Percentiles rank a stretch among this genome's conserved stretches.
These are phyloP conservation scores for Gambusia yucatana DNA, from an alignment of 2,797 vertebrate species.

Conservation along the genomic window DNA sequence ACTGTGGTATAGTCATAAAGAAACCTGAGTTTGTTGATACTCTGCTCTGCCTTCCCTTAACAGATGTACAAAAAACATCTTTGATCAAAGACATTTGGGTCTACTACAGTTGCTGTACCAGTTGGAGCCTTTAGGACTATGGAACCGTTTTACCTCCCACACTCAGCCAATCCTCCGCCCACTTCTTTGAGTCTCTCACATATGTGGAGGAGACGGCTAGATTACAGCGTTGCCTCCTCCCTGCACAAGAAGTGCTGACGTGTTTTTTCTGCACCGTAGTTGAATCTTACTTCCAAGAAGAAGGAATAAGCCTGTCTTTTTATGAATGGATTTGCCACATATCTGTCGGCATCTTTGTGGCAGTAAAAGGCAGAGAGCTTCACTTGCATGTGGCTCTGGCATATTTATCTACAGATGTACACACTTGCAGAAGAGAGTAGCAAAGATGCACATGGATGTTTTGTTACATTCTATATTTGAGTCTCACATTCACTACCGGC, in stretches of 20 bases:
- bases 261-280: slow-evolving; percentile 4
- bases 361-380: slow-evolving; percentile 17
- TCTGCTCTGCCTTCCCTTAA: not conserved
- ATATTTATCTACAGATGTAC: not conserved
- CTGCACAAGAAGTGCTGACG: not conserved
- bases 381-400: not conserved
- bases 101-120: not conserved
- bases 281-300: slow-evolving; percentile 3
- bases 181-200: not conserved
- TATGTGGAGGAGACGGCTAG: not conserved
- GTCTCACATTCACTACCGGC: not conserved
- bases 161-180: slow-evolving; percentile 7
- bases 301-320: slow-evolving; percentile 7
- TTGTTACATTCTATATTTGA: not conserved
- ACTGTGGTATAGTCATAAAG: not conserved
- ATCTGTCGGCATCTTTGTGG: slow-evolving; percentile 15
- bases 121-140: not conserved
- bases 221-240: slow-evolving; percentile 1
- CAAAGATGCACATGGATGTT: not conserved
- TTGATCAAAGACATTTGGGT: not conserved
- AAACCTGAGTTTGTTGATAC: not conserved
- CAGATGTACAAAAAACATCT: not conserved
- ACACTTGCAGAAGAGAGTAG: not conserved
- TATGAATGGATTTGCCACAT: slow-evolving; percentile 20
- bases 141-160: not conserved